Evolutionary conservation across 2,113 vertebrate species (phyloP), one percentile per base, ranked within the genome.

Genomic region (Xenus cinereus): DNA sequence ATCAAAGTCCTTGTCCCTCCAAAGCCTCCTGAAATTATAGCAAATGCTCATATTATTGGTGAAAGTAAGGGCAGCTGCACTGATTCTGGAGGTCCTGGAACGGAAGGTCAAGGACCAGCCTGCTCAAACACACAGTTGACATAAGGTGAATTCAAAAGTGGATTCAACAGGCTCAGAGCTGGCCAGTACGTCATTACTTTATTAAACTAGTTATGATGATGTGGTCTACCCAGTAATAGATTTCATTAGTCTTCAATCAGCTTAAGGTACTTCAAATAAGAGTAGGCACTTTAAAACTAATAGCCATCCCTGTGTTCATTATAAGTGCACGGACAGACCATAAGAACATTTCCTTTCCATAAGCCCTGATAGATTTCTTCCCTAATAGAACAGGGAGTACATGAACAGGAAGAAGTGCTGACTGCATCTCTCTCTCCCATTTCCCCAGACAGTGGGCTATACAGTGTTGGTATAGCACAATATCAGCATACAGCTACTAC

Each of bases 221-320:
- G 30, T 92, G 80, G 62, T 94, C 60, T 78, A 53, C 39, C 46
- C 60, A 72, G 71, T 78, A 96, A 93, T 68, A 95, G 17, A 48
- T 90, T 96, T 93, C 85, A 94, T 85, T 84, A 82, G 37, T 56
- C 73, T 90, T 78, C 91, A 82, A 90, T 39, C 79, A 92, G 77
- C 37, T 84, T 82, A 63, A 81, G 46, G 14, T 51, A 84, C 87
- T 90, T 91, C 79, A 77, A 37, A 57, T 41, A 75, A 57, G 85
- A 79, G 41, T 2, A 67, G 64, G n/a, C 80, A 95, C 83, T 92
- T 84, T 12, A 94, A 82, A 84, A 71, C 54, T 73, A 93, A 96
- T 10, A 80, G n/a, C 69, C 63, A 79, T 14, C 54, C 45, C 39
- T 21, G 12, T 14, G 14, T 75, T 71, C 53, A 68, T 77, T 72